Evolutionary conservation across 1,140 invertebrate genomes (phyloP).

Genomic region (Homalodisca vitripennis): DNA sequence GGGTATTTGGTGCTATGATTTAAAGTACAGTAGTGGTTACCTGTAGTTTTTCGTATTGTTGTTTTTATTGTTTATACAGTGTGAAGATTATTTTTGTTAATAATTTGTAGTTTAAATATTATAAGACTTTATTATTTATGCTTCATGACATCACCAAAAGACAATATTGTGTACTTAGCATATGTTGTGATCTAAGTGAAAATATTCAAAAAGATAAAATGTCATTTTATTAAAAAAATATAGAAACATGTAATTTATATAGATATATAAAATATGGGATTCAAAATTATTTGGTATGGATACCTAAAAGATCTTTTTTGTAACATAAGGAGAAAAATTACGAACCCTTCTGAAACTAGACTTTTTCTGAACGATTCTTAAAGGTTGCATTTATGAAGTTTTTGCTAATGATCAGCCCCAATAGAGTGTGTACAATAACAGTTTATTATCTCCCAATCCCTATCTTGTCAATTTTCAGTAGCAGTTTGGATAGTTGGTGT

Average conservation of each 20-base stretch:
- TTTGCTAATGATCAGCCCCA: background rate
- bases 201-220: no score
- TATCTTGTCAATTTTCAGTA: slow-evolving; percentile 27
- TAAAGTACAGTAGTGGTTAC: background rate
- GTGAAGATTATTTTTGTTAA: slow-evolving; percentile 4
- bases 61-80: background rate
- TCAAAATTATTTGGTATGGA: no score
- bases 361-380: no score
- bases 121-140: slow-evolving; percentile 13
- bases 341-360: no score
- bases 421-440: slow-evolving; percentile 23
- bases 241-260: no score
- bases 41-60: background rate
- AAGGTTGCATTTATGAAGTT: no score
- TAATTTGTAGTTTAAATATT: background rate
- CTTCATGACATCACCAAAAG: slow-evolving; percentile 1
- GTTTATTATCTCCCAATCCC: slow-evolving; percentile 11
- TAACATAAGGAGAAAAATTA: no score
- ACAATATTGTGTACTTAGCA: slow-evolving; percentile 9
- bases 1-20: background rate
- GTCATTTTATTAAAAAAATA: no score
- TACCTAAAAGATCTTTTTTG: no score
- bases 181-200: no score
- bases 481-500: no score
- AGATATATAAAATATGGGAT: no score